Evolutionary conservation across 30 jellyfish, hydroid and myxozoan species (phyloP), one percentile per base, ranked within the genome.

Genomic region (Cassiopea xamachana): DNA sequence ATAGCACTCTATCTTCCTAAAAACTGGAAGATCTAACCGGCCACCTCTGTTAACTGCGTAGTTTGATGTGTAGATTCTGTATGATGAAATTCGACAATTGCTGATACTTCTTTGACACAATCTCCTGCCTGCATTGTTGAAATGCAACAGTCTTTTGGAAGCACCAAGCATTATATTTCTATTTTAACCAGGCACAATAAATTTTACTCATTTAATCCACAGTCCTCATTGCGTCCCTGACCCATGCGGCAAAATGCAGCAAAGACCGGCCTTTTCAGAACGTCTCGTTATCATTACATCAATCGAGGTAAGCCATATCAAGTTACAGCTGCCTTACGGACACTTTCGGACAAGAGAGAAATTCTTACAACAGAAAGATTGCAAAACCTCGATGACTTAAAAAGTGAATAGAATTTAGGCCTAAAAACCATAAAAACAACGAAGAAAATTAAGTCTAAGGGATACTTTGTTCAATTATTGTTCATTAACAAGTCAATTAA

Each of bases 121-220:
- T 5, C 87, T 75, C 48, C 87, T 50, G 19, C 59, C 74, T 3
- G 75, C 59, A 78, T 50, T 78, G 17, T 55, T 78, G 15, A 78
- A 50, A 45, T 43, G 72, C 55, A 59, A 27, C 13, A 78, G 73
- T 51, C 74, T 49, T 17, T 62, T 78, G 48, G 87, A 78, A 2
- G 87, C 87, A 10, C 75, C 70, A 6, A 78, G 87, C 87, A 78
- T 78, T 43, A 19, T 78, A 48, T 73, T 73, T 43, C 27, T 2
- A 6, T 2, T 67, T 18, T 67, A 19, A 3, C 76, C 6, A 4
- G 7, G 74, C 74, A 62, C 43, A 2, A 62, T 14, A 2, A 8
- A 17, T 17, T 4, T 17, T 8, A 4, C 14, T 62, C 19, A 17
- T 6, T 62, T 62, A 62, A 62, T 62, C 74, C 3, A 7, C 8